A percentile compares a stretch with the other conserved stretches of the same genome.
These are phyloP conservation scores for Capricornis sumatraensis DNA, from an alignment of 2,113 vertebrate species.

Conservation along the genomic window DNA sequence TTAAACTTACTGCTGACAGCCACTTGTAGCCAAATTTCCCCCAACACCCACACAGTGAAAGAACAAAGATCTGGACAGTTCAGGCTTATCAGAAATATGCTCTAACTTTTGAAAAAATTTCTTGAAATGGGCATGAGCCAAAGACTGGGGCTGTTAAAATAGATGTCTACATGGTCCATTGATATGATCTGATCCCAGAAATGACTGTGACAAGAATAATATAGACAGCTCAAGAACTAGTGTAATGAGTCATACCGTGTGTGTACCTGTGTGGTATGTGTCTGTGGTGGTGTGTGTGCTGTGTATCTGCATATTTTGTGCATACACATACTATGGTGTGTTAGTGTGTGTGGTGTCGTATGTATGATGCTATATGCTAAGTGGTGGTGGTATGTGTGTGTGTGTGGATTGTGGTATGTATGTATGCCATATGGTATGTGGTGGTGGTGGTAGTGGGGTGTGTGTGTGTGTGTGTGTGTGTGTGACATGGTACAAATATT, in stretches of 20 bases:
- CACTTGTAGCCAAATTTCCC: conserved; percentile 38
- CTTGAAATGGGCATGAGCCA: background rate
- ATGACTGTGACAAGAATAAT: background rate
- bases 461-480: background rate
- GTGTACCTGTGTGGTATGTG: background rate
- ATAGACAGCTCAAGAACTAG: background rate
- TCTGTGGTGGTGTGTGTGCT: background rate
- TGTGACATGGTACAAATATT: background rate
- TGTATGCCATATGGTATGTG: background rate
- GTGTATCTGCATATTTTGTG: background rate
- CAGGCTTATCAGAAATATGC: conserved; percentile 25
- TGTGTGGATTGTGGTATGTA: background rate
- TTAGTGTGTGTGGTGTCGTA: background rate
- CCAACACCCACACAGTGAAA: conserved; percentile 19
- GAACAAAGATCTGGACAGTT: conserved; percentile 2
- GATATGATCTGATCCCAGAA: background rate
- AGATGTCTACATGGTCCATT: background rate
- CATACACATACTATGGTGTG: background rate
- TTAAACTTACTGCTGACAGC: conserved; percentile 64
- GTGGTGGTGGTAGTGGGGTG: background rate
- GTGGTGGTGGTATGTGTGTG: background rate
- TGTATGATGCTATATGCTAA: background rate
- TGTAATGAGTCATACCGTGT: fast-evolving
- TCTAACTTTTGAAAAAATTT: conserved; percentile 41
- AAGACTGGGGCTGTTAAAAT: background rate